A percentile compares a stretch with the other conserved stretches of the same genome.
These are phyloP conservation scores for Amiota communis DNA, from an alignment of 2,888 invertebrate genomes.

Conservation along the genomic window DNA sequence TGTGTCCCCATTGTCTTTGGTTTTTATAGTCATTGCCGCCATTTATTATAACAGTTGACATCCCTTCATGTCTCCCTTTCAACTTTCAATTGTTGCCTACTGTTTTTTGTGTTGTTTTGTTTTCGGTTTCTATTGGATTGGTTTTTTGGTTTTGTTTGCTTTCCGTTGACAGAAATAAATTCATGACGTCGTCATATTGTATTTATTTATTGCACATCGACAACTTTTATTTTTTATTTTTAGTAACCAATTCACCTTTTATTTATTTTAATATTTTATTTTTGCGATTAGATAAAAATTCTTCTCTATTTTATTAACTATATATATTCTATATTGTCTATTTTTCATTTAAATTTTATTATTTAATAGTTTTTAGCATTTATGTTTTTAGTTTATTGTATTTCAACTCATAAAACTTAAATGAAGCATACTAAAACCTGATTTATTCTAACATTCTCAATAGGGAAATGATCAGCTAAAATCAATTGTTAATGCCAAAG, in stretches of 20 bases:
- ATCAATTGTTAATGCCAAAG: too few relatives aligned
- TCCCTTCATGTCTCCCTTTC: too few relatives aligned
- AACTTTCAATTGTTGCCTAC: too few relatives aligned
- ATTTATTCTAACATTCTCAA: too few relatives aligned
- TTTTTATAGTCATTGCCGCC: slow-evolving; percentile 56
- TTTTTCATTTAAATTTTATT: too few relatives aligned
- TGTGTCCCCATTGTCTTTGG: slow-evolving; percentile 49
- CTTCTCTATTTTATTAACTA: too few relatives aligned
- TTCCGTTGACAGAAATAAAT: slow-evolving; percentile 29
- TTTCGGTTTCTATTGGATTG: slow-evolving; percentile 40
- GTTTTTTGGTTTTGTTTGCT: slow-evolving; percentile 35
- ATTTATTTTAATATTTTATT: slow-evolving; percentile 7
- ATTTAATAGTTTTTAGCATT: too few relatives aligned
- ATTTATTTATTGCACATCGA: background rate
- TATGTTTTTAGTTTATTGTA: too few relatives aligned
- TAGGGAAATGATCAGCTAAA: too few relatives aligned
- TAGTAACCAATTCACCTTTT: slow-evolving; percentile 3
- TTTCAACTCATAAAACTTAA: too few relatives aligned
- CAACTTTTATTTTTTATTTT: background rate
- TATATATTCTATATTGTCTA: too few relatives aligned
- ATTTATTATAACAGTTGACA: slow-evolving; percentile 34
- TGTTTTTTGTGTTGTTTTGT: slow-evolving; percentile 37
- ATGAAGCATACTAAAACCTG: too few relatives aligned
- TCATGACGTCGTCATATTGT: slow-evolving; percentile 37
- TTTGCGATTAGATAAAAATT: slow-evolving; percentile 9